Evolutionary conservation across 1,140 invertebrate species (phyloP), one percentile per base, ranked within the genome.

Genomic region (Aphaenogaster ashmeadi): DNA sequence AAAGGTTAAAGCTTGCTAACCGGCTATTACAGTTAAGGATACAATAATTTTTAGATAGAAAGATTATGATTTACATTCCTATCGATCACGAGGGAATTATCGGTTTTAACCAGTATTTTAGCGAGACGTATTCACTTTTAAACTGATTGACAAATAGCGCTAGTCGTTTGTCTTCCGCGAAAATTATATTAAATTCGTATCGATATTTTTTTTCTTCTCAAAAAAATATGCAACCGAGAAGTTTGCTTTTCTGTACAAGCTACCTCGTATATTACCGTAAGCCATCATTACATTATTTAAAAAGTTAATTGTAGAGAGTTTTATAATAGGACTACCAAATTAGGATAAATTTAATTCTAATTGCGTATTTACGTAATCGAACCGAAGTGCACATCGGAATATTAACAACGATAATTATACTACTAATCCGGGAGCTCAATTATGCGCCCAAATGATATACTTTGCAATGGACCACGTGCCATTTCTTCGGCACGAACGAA

Each of bases 61-160:
- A 36, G 27, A 58, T 74, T 58, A 7, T 60, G 80, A 83, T 83
- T 83, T 56, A 72, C 50, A 81, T 81, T 60, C 52, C 67, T 60
- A 21, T 38, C 33, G 50, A 81, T 44, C 38, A 71, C 6, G 18
- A 15, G 13, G 41, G 5, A 62, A 74, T 74, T 74, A 75, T 60
- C n/a, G 41, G 18, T n/a, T 84, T 38, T 60, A 74, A 71, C 36
- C 0, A 5, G 21, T 18, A 11, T 58, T 72, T 33, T 27, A 27
- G 21, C 38, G 60, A 50, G 58, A 27, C n/a, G 38, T 67, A 80
- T 27, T 18, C 13, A 33, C 4, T 50, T 36, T 74, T 74, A 38
- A 83, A 56, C 9, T 44, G n/a, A 1, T 83, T n/a, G 27, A 27
- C 18, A 38, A 71, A 56, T 54, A 38, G 13, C 2, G 1, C n/a